These are phyloP conservation scores for Mionectes olivaceus DNA, from an alignment of 2,797 vertebrate species.

Conservation along the genomic window DNA sequence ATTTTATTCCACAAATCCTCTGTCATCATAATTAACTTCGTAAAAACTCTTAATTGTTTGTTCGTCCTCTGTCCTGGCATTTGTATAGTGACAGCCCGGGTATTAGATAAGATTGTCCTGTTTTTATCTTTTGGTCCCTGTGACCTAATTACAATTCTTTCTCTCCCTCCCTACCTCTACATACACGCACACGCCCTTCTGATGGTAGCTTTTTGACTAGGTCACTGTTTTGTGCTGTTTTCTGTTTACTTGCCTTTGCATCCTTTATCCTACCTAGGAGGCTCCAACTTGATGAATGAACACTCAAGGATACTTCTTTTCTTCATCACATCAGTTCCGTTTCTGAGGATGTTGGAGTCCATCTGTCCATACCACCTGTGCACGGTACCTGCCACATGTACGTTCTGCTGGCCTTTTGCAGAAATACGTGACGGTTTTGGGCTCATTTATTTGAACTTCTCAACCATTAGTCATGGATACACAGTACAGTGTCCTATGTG, in stretches of 20 bases:
- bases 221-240: not conserved
- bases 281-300: not conserved
- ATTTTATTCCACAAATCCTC: conserved; percentile 1
- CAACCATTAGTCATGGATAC: not conserved
- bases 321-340: fast-evolving
- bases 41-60: conserved; percentile 4
- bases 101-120: conserved; percentile 53
- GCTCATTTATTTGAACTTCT: not conserved
- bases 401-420: not conserved
- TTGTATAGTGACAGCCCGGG: not conserved
- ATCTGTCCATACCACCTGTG: not conserved
- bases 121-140: conserved; percentile 36
- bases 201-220: not conserved
- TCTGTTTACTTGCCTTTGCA: not conserved
- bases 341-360: not conserved
- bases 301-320: not conserved
- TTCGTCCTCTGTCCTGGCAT: not conserved
- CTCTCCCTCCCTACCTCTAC: not conserved
- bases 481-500: not conserved
- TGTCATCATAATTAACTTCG: not conserved
- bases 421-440: not conserved
- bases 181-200: not conserved
- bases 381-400: fast-evolving
- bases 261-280: not conserved
- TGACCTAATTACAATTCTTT: conserved; percentile 49